phyloP scores from a whole-genome alignment of 2,113 vertebrate genomes.

The Aphyosemion australe region DNA sequence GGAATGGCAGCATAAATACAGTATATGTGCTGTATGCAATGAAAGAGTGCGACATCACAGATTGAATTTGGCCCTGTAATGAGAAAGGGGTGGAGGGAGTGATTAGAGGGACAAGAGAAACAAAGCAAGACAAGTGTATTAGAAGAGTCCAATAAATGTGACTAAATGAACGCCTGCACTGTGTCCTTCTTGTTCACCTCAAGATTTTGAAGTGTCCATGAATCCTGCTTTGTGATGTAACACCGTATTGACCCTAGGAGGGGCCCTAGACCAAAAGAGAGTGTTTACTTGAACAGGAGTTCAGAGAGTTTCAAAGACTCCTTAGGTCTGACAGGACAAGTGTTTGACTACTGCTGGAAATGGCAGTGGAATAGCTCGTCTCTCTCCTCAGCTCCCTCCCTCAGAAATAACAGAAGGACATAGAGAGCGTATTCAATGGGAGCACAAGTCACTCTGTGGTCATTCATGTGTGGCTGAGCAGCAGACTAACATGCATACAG shows the following conservation, averaged over 20 bases:
- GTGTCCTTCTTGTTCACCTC: slow-evolving; percentile 46
- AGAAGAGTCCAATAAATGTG: slow-evolving; percentile 24
- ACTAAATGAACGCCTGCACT: slow-evolving; percentile 35
- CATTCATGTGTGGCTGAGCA: slow-evolving; percentile 47
- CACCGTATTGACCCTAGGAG: slow-evolving; percentile 71
- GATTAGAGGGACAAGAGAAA: slow-evolving; percentile 43
- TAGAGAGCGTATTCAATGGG: slow-evolving; percentile 66
- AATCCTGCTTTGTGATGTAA: slow-evolving; percentile 78
- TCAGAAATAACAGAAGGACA: slow-evolving; percentile 70
- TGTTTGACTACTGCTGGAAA: slow-evolving; percentile 59
- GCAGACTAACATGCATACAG: slow-evolving; percentile 49
- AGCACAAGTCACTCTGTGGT: slow-evolving; percentile 48
- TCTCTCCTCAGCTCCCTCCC: slow-evolving; percentile 53
- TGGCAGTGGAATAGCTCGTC: slow-evolving; percentile 41
- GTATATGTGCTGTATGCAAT: slow-evolving; percentile 16
- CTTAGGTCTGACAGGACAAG: slow-evolving; percentile 41
- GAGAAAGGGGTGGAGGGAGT: slow-evolving; percentile 26
- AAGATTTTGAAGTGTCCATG: slow-evolving; percentile 53
- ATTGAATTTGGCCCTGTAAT: slow-evolving; percentile 38
- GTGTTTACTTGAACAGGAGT: slow-evolving; percentile 63
- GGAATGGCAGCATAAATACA: neutral
- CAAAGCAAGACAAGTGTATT: slow-evolving; percentile 10
- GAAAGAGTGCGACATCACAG: slow-evolving; percentile 9
- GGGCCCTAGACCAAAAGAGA: slow-evolving; percentile 62
- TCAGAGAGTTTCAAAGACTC: slow-evolving; percentile 57